These are phyloP conservation scores for Drosophila emarginata DNA, from an alignment of 2,888 invertebrate genomes.

Conservation along the genomic window DNA sequence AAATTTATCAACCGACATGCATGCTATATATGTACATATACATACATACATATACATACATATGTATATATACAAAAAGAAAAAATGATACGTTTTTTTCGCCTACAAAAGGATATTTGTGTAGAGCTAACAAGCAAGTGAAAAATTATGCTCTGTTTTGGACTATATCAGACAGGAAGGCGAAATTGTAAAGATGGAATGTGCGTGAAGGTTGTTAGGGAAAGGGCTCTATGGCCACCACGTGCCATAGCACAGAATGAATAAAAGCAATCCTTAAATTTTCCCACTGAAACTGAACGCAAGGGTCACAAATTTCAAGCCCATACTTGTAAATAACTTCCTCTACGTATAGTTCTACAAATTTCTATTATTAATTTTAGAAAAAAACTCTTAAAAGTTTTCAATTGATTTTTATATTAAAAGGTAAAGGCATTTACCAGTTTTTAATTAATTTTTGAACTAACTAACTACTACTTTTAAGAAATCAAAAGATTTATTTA, in stretches of 20 bases:
- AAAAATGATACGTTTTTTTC: neutral
- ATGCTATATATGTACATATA: slow-evolving; percentile 14
- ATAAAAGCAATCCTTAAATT: neutral
- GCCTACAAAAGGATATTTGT: slow-evolving; percentile 42
- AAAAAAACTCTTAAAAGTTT: no score
- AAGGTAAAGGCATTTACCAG: no score
- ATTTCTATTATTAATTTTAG: no score
- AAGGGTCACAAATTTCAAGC: no score
- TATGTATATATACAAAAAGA: neutral
- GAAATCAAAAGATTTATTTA: no score
- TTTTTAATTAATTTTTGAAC: no score
- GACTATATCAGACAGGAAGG: slow-evolving; percentile 40
- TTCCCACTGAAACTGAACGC: no score
- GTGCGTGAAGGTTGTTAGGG: slow-evolving; percentile 5
- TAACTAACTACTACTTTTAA: no score
- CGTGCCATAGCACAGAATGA: neutral
- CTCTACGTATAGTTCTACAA: no score
- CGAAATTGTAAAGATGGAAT: neutral
- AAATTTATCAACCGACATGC: slow-evolving; percentile 69
- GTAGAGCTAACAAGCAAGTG: slow-evolving; percentile 56
- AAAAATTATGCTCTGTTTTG: slow-evolving; percentile 70
- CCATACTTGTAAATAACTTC: no score
- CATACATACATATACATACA: slow-evolving; percentile 17
- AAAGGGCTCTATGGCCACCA: neutral
- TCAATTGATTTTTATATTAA: no score